Evolutionary conservation across 2,888 invertebrate species (phyloP).

Genomic region (Rhamphomyia laevipes): DNA sequence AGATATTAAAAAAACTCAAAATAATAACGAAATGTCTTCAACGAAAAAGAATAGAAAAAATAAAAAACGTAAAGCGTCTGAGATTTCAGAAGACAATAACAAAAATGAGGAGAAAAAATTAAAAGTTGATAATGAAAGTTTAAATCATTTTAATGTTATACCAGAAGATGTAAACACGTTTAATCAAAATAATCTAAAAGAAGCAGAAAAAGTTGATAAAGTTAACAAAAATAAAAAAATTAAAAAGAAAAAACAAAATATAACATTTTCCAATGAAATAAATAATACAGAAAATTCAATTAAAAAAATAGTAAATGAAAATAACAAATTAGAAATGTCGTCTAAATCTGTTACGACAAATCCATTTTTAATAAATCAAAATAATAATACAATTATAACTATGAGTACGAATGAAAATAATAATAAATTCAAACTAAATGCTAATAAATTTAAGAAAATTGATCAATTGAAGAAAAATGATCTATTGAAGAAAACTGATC

Average conservation of each 20-base stretch:
- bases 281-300: not conserved
- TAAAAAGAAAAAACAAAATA: slow-evolving; percentile 15
- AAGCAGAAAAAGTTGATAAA: not conserved
- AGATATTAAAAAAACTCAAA: not conserved
- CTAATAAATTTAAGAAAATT: no score
- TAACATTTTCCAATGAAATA: not conserved
- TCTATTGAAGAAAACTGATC: no score
- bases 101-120: slow-evolving; percentile 8
- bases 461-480: not conserved
- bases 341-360: no score
- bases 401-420: no score
- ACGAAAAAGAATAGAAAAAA: slow-evolving; percentile 7
- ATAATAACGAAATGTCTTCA: slow-evolving; percentile 2
- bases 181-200: no score
- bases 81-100: not conserved
- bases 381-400: no score
- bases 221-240: slow-evolving; percentile 12
- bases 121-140: slow-evolving; percentile 9
- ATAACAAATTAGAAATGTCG: no score
- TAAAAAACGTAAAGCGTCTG: slow-evolving; percentile 8
- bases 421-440: no score
- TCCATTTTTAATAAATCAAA: no score
- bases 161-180: no score
- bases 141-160: no score
- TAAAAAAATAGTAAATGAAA: no score